These are phyloP conservation scores for Leptopilina clavipes DNA, from an alignment of 1,140 invertebrate species.

Conservation along the genomic window DNA sequence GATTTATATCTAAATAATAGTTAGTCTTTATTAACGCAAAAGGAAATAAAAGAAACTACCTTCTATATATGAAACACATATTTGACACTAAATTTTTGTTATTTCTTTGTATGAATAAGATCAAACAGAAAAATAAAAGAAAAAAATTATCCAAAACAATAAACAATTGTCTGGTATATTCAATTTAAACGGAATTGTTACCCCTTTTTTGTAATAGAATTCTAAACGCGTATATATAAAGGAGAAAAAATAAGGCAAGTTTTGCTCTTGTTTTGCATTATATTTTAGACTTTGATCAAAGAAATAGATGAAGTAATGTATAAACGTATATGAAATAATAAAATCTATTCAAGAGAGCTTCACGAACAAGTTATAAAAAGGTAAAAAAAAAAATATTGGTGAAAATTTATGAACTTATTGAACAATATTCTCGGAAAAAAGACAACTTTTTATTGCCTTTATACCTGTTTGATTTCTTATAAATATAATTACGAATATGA, in stretches of 20 bases:
- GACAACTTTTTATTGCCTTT: constrained; percentile 16
- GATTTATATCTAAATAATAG: too few relatives aligned
- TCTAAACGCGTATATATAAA: background rate
- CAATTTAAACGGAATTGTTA: too few relatives aligned
- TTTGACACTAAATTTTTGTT: too few relatives aligned
- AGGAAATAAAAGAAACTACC: too few relatives aligned
- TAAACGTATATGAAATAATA: background rate
- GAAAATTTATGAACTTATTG: constrained; percentile 35
- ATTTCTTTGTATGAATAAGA: too few relatives aligned
- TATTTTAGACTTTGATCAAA: background rate
- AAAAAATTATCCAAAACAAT: too few relatives aligned
- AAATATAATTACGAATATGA: constrained; percentile 1
- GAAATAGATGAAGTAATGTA: background rate
- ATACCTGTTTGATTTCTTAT: constrained; percentile 20
- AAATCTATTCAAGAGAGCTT: background rate
- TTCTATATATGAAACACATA: too few relatives aligned
- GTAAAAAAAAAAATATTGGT: constrained; percentile 13
- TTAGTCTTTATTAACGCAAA: too few relatives aligned
- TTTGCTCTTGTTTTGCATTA: background rate
- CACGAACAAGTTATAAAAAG: too few relatives aligned
- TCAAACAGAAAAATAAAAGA: background rate
- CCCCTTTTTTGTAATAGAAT: too few relatives aligned
- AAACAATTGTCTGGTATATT: too few relatives aligned
- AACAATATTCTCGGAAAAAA: constrained; percentile 22
- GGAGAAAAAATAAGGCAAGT: background rate